phyloP scores from a whole-genome alignment of 2,113 vertebrate genomes.

The Potamarius usumacintae region DNA sequence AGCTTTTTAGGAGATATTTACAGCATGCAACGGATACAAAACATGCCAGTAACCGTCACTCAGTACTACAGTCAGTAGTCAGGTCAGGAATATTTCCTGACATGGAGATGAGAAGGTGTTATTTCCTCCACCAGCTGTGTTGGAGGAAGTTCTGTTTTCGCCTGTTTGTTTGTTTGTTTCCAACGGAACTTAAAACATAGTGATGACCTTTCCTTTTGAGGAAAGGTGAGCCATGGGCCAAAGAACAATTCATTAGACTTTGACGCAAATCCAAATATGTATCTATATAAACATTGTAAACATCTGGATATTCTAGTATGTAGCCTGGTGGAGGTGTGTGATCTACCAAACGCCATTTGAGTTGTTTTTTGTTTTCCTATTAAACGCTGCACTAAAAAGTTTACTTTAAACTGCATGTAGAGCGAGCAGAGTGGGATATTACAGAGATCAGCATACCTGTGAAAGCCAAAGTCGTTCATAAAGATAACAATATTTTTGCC shows the following conservation, averaged over 20 bases:
- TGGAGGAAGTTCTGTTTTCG: no score
- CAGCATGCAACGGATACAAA: conserved; percentile 1
- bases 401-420: neutral
- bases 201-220: no score
- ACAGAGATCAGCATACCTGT: neutral
- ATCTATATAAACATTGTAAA: no score
- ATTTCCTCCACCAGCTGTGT: no score
- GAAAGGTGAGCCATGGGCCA: no score
- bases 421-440: neutral
- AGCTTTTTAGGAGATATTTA: neutral
- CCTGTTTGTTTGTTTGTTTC: no score
- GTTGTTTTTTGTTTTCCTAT: neutral
- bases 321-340: no score
- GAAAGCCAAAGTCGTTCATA: neutral
- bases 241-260: no score
- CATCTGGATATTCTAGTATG: no score
- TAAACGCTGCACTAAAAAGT: neutral
- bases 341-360: no score
- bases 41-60: neutral
- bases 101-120: neutral
- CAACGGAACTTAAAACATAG: no score
- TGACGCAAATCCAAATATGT: no score
- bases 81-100: neutral
- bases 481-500: neutral
- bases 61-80: neutral